Base-by-base conservation (phyloP, 2,797 vertebrate genomes). In the Catostomus latipinnis region DNA sequence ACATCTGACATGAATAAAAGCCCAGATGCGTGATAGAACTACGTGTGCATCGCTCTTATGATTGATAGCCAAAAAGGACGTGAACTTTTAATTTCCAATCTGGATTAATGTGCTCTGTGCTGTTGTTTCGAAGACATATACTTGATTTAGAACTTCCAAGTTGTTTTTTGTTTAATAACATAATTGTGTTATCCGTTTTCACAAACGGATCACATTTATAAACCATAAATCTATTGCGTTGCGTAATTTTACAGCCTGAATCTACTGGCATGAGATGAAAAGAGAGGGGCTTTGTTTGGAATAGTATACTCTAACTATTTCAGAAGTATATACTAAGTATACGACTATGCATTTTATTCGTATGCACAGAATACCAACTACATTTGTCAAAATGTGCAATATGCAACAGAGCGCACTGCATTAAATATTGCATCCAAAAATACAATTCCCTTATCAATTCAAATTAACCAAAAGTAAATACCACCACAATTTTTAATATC, bases 1-100 rank as follows among this genome's bases (percentile, higher is more conserved):
- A 76, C 76, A 74, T 74, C 73, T 82, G 67, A 80, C 57, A 57
- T 48, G 50, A 71, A 71, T 73, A 69, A 78, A 81, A 75, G 50
- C 46, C 50, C 76, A 67, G 75, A 69, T 75, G 78, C 45, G 68
- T 34, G 54, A 22, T 2, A 11, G 13, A 65, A 48, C 75, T 43
- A 77, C 4, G 34, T 34, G 34, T 34, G 34, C 76, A 76, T 78
- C 22, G 34, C 1, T 58, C 49, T 0, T 18, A 68, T 82, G 76
- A 79, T 70, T 6, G 52, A 60, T 56, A 66, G 52, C 6, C 3
- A 6, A 66, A 70, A 63, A 60, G 74, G 54, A 78, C 49, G 1
- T 68, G 56, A 77, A 65, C 54, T 58, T 58, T 67, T 45, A 11
- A 22, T 16, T 13, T 50, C n/a, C 34, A 1, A 45, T n/a, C 11